phyloP scores from a whole-genome alignment of 2,888 invertebrate species.

The Aspidapion aeneum region DNA sequence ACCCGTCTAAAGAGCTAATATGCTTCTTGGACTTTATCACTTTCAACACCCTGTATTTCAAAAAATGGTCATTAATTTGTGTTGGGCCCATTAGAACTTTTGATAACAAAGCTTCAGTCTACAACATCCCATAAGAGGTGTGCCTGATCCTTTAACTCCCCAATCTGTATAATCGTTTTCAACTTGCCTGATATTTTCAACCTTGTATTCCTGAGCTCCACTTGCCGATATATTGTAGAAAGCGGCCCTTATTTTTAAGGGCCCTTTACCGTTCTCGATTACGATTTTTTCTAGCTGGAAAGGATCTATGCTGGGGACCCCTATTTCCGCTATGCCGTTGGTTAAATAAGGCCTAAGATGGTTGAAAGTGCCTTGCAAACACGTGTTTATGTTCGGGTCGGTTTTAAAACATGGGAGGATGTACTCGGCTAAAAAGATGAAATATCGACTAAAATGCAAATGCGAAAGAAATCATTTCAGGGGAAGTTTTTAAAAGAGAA shows the following conservation, averaged over 20 bases:
- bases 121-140: too few relatives aligned
- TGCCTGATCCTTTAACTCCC: too few relatives aligned
- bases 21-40: too few relatives aligned
- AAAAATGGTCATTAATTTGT: too few relatives aligned
- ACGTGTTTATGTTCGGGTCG: slow-evolving; percentile 63
- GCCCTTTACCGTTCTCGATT: slow-evolving; percentile 76
- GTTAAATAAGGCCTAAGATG: slow-evolving; percentile 69
- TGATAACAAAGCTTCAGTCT: too few relatives aligned
- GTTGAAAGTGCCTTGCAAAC: slow-evolving; percentile 67
- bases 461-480: too few relatives aligned
- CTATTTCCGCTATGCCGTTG: slow-evolving; percentile 65
- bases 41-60: too few relatives aligned
- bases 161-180: too few relatives aligned
- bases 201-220: slow-evolving; percentile 73
- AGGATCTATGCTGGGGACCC: slow-evolving; percentile 73
- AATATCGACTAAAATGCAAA: too few relatives aligned
- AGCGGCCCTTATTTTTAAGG: slow-evolving; percentile 67
- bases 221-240: slow-evolving; percentile 72
- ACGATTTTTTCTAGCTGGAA: slow-evolving; percentile 65
- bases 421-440: slow-evolving; percentile 67
- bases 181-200: slow-evolving; percentile 63
- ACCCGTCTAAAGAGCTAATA: too few relatives aligned
- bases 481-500: too few relatives aligned
- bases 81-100: too few relatives aligned
- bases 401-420: slow-evolving; percentile 66